These are phyloP conservation scores for Archocentrus centrarchus DNA, from an alignment of 2,113 vertebrate species.

Conservation along the genomic window DNA sequence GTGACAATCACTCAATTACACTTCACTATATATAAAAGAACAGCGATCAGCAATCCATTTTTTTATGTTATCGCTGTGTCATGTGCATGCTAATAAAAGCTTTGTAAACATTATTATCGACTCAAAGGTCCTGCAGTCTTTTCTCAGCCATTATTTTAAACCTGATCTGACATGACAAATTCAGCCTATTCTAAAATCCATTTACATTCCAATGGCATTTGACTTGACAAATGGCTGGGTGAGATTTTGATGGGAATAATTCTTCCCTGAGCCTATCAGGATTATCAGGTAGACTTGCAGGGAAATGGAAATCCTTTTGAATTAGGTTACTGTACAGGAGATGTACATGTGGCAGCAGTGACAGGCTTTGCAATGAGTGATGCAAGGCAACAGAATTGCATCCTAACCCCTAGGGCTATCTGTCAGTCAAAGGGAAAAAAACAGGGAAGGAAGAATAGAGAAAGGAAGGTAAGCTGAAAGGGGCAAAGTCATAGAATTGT, in stretches of 20 bases:
- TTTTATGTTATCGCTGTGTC: constrained; percentile 14
- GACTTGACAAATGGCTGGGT: constrained; percentile 7
- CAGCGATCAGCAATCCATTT: constrained; percentile 22
- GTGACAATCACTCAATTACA: constrained; percentile 55
- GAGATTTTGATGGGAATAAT: constrained; percentile 25
- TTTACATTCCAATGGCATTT: constrained; percentile 24
- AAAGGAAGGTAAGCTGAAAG: background rate
- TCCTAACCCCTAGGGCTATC: constrained; percentile 14
- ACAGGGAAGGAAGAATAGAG: background rate
- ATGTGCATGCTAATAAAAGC: background rate
- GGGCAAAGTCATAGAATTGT: constrained; percentile 27
- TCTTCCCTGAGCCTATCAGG: constrained; percentile 25
- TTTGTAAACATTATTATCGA: constrained; percentile 20
- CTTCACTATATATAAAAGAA: constrained; percentile 41
- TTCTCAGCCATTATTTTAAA: constrained; percentile 9
- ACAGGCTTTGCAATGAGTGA: constrained; percentile 27
- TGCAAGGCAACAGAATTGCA: constrained; percentile 32
- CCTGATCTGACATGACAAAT: constrained; percentile 24
- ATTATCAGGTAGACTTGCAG: constrained; percentile 44
- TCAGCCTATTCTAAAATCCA: constrained; percentile 36
- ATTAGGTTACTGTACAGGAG: constrained; percentile 26
- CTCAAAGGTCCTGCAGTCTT: background rate
- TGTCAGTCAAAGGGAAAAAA: constrained; percentile 48
- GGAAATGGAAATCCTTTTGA: constrained; percentile 52
- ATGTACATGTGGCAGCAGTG: constrained; percentile 22